A percentile compares a stretch with the other conserved stretches of the same genome.
phyloP scores from a whole-genome alignment of 2,888 invertebrate genomes.

The Chymomyza amoena region DNA sequence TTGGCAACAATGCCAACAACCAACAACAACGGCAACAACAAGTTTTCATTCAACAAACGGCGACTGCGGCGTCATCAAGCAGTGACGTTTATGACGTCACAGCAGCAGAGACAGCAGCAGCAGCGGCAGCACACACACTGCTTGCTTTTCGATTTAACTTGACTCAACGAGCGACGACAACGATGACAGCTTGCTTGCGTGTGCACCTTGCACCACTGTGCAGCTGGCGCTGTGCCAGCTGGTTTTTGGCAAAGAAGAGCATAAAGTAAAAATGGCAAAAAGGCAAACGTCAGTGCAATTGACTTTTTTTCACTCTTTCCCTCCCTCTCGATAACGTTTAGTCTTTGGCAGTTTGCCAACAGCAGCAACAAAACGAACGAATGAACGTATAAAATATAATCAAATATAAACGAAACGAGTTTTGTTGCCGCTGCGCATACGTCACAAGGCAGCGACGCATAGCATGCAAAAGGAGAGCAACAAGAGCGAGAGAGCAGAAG shows the following conservation, averaged over 20 bases:
- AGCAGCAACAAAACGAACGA: neutral
- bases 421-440: neutral
- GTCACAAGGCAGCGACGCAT: slow-evolving; percentile 38
- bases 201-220: slow-evolving; percentile 53
- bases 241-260: slow-evolving; percentile 42
- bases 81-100: neutral
- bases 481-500: neutral
- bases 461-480: neutral
- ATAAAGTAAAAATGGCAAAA: slow-evolving; percentile 32
- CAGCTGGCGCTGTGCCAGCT: slow-evolving; percentile 42
- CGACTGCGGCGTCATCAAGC: slow-evolving; percentile 42
- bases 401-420: neutral
- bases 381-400: neutral
- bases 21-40: slow-evolving; percentile 28
- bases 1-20: slow-evolving; percentile 20
- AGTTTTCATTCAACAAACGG: slow-evolving; percentile 47
- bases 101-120: too few species aligned
- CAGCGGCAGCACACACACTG: slow-evolving; percentile 19
- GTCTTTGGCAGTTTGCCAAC: neutral
- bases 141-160: too few species aligned
- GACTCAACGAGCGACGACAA: too few species aligned
- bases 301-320: slow-evolving; percentile 40
- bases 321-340: too few species aligned
- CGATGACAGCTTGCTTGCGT: neutral
- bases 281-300: slow-evolving; percentile 45